A percentile compares a stretch with the other conserved stretches of the same genome.
These are phyloP conservation scores for Idaea dimidiata DNA, from an alignment of 2,888 invertebrate species.

Conservation along the genomic window DNA sequence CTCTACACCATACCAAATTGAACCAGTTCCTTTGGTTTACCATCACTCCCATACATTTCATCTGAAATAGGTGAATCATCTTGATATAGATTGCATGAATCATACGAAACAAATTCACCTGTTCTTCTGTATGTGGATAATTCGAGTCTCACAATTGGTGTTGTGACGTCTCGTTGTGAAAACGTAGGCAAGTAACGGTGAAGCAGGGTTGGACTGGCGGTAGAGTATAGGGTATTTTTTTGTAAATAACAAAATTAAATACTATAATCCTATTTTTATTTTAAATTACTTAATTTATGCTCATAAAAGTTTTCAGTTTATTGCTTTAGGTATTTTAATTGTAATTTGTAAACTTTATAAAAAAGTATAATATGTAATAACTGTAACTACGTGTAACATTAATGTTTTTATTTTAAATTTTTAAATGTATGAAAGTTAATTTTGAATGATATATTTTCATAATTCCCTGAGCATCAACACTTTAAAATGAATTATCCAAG, in stretches of 20 bases:
- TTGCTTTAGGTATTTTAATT: too few relatives aligned
- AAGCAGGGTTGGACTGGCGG: slow-evolving; percentile 12
- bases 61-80: slow-evolving; percentile 43
- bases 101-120: slow-evolving; percentile 40
- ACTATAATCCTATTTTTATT: not conserved
- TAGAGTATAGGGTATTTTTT: slow-evolving; percentile 2
- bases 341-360: too few relatives aligned
- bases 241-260: not conserved
- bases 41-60: slow-evolving; percentile 43
- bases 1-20: slow-evolving; percentile 14
- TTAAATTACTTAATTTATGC: too few relatives aligned
- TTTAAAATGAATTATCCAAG: too few relatives aligned
- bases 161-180: slow-evolving; percentile 30
- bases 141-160: slow-evolving; percentile 17
- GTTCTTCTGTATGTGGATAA: slow-evolving; percentile 30
- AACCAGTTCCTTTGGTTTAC: slow-evolving; percentile 26
- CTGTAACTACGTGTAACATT: too few relatives aligned
- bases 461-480: too few relatives aligned
- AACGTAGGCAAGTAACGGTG: slow-evolving; percentile 35
- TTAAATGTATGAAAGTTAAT: too few relatives aligned
- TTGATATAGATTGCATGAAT: slow-evolving; percentile 36
- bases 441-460: too few relatives aligned
- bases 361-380: too few relatives aligned
- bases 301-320: too few relatives aligned
- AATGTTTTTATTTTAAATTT: too few relatives aligned